phyloP scores from a whole-genome alignment of 2,888 invertebrate genomes.

The Drosophila lacicola region DNA sequence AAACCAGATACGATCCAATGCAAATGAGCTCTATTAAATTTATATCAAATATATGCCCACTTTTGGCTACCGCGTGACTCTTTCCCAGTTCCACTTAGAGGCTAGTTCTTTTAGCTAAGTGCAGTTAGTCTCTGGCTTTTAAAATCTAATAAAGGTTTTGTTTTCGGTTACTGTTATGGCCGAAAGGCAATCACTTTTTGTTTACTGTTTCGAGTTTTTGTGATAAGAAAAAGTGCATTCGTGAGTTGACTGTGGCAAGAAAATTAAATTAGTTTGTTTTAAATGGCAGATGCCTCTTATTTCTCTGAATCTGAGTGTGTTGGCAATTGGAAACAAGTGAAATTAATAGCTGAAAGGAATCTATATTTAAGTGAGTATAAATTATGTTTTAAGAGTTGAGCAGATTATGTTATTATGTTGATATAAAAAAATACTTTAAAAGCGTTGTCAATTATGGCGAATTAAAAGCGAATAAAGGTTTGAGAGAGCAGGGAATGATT shows the following conservation, averaged over 20 bases:
- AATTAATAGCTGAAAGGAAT: too few species aligned
- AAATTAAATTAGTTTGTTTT: neutral
- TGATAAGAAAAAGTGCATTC: conserved; percentile 17
- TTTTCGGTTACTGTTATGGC: conserved; percentile 51
- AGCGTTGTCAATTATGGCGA: too few species aligned
- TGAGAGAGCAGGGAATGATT: too few species aligned
- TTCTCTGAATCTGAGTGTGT: neutral
- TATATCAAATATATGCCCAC: conserved; percentile 54
- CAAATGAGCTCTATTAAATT: conserved; percentile 73
- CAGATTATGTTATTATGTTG: too few species aligned
- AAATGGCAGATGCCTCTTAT: neutral
- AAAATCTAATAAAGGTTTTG: conserved; percentile 57
- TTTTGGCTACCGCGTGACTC: conserved; percentile 61
- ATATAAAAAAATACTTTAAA: too few species aligned
- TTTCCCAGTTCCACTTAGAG: neutral
- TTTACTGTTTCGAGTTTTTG: conserved; percentile 3
- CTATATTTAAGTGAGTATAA: too few species aligned
- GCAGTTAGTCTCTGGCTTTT: conserved; percentile 68
- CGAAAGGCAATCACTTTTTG: conserved; percentile 20
- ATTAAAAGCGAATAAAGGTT: too few species aligned
- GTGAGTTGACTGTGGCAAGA: conserved; percentile 2
- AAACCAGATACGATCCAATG: conserved; percentile 37
- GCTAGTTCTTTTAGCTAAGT: conserved; percentile 32
- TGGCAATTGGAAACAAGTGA: too few species aligned
- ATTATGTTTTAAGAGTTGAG: too few species aligned